These are phyloP conservation scores for Cryptocephalus moraei DNA, from an alignment of 2,888 invertebrate genomes.

Conservation along the genomic window DNA sequence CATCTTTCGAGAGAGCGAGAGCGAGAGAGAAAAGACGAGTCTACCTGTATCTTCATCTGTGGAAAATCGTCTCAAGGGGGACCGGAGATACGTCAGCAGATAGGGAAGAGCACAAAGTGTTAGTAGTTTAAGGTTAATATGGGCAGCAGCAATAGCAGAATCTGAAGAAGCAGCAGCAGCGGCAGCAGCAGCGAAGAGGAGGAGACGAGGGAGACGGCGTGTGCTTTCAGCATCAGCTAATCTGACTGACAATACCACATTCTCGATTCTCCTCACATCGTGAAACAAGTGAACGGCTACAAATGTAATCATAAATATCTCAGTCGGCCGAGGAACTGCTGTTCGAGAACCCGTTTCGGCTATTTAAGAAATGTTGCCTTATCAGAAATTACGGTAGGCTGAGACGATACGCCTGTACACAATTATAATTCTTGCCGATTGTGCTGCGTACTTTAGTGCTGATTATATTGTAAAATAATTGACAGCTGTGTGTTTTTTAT, in stretches of 20 bases:
- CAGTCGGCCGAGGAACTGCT: constrained; percentile 25
- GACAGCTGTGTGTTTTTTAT: constrained; percentile 25
- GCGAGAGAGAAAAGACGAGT: too few species aligned
- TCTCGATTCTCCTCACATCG: constrained; percentile 33
- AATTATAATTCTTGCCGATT: constrained; percentile 32
- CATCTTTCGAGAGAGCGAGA: too few species aligned
- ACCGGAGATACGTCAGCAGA: too few species aligned
- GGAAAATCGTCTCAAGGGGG: too few species aligned
- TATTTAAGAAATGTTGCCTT: constrained; percentile 33
- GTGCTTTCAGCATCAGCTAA: too few species aligned
- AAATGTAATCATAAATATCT: constrained; percentile 37
- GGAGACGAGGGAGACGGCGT: too few species aligned
- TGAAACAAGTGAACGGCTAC: constrained; percentile 35
- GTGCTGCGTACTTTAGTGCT: constrained; percentile 29
- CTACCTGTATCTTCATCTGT: too few species aligned
- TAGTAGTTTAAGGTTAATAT: too few species aligned
- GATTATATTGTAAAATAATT: constrained; percentile 35
- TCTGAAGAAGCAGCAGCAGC: too few species aligned
- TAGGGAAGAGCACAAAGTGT: too few species aligned
- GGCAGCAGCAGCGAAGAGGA: too few species aligned
- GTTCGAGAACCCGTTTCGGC: constrained; percentile 31
- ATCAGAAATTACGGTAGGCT: constrained; percentile 32
- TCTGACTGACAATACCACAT: constrained; percentile 33
- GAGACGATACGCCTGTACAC: constrained; percentile 23
- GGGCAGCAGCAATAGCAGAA: too few species aligned